Conservation (phyloP, 1,140 invertebrate genomes). For the Drosophila teissieri region DNA sequence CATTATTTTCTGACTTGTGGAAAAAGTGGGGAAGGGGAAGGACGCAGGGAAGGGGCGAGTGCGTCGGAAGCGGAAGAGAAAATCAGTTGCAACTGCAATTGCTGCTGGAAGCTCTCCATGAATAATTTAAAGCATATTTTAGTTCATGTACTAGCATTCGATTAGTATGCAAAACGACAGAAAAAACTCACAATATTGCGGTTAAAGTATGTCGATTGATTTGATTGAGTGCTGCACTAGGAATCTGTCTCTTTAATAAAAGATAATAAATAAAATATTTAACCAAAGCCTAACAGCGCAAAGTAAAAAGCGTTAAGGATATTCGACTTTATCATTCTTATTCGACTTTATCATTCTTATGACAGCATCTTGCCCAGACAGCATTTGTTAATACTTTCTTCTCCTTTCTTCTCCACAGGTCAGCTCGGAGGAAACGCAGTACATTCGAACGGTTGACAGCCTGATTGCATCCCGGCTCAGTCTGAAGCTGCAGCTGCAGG, state of each 20-base stretch:
- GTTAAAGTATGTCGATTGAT: slow-evolving; percentile 19
- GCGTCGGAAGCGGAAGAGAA: slow-evolving; percentile 67
- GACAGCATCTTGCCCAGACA: not conserved
- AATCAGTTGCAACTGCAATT: slow-evolving; percentile 70
- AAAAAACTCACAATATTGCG: slow-evolving; percentile 28
- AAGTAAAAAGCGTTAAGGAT: too few relatives aligned
- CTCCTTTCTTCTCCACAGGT: slow-evolving; percentile 56
- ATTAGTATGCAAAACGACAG: slow-evolving; percentile 50
- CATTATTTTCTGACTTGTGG: slow-evolving; percentile 61
- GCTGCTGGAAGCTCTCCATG: slow-evolving; percentile 47
- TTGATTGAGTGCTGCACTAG: not conserved
- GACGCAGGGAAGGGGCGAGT: not conserved
- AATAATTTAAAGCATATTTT: slow-evolving; percentile 74
- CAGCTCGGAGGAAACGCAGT: slow-evolving; percentile 72
- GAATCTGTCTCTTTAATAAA: not conserved
- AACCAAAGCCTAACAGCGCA: too few relatives aligned
- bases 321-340: too few relatives aligned
- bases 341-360: too few relatives aligned
- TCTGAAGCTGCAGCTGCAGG: slow-evolving; percentile 84
- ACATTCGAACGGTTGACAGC: slow-evolving; percentile 78
- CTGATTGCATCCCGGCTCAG: slow-evolving; percentile 78
- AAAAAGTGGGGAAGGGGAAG: not conserved
- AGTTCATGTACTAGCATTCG: slow-evolving; percentile 13
- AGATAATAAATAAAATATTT: not conserved
- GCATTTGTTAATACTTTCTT: not conserved